Evolutionary conservation across 2,888 invertebrate genomes (phyloP).

Genomic region (Dasysyrphus tricinctus): DNA sequence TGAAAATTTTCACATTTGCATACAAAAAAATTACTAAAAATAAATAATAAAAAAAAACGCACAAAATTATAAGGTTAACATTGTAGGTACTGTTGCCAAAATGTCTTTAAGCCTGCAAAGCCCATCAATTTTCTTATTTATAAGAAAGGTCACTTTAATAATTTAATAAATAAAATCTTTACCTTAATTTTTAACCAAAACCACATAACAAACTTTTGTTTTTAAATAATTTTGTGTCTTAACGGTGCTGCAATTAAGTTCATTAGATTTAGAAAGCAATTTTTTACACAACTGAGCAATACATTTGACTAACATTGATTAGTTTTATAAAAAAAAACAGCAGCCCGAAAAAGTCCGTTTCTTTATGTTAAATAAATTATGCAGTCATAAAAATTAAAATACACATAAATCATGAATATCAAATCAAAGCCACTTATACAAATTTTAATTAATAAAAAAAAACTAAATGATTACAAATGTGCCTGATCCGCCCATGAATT

Average conservation of each 20-base stretch:
- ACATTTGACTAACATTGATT: neutral
- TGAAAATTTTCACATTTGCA: too few relatives aligned
- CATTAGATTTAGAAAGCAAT: slow-evolving; percentile 1
- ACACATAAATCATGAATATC: slow-evolving; percentile 14
- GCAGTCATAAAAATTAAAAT: slow-evolving; percentile 1
- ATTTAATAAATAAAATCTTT: too few relatives aligned
- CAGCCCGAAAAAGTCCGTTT: neutral
- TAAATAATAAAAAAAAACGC: too few relatives aligned
- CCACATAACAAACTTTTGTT: neutral
- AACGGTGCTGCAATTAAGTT: neutral
- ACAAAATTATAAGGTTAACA: too few relatives aligned
- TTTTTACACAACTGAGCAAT: neutral
- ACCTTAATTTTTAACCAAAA: neutral
- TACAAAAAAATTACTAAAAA: too few relatives aligned
- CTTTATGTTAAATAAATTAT: slow-evolving; percentile 9
- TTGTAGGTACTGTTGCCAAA: too few relatives aligned
- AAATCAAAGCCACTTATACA: slow-evolving; percentile 1
- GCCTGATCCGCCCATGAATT: slow-evolving; percentile 21
- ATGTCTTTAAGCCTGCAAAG: too few relatives aligned
- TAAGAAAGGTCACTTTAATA: too few relatives aligned
- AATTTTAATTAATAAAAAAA: slow-evolving; percentile 10
- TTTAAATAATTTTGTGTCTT: neutral
- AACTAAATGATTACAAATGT: neutral
- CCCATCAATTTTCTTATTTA: too few relatives aligned
- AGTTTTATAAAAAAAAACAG: slow-evolving; percentile 3